Evolutionary conservation across 92 coral and sea anemone genomes (phyloP), one percentile per base, ranked within the genome.

Genomic region (Epizoanthus illoricatus): DNA sequence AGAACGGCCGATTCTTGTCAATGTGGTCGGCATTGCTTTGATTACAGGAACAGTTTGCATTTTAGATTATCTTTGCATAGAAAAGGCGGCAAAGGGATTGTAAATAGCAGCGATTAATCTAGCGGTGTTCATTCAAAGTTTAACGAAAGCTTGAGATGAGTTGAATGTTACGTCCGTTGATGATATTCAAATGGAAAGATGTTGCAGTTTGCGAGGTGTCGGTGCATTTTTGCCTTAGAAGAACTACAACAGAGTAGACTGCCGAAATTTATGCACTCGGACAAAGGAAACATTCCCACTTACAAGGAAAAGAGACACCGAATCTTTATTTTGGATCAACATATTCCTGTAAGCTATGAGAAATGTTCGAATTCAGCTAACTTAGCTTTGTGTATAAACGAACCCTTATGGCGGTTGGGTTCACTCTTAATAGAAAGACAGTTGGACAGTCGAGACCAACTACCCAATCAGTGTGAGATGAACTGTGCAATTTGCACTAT

Each of bases 401-500:
- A 18, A 13, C 11, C 52, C 45, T 43, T 39, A 41, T 66, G 36
- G 16, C 23, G 42, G 73, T 68, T 23, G 20, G 42, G 42, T 68
- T 68, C 39, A 68, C n/a, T 45, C 49, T 68, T 68, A 36, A 19
- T 2, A 43, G 60, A 13, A 19, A 20, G 43, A 18, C 55, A 16
- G 62, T 62, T 19, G 71, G 70, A 78, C 59, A 45, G 71, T 41
- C 65, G 71, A 24, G 20, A 62, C 49, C 59, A 39, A 70, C 67
- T 55, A 43, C 72, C 82, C 71, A 78, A 63, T 78, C 72, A 78
- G 67, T 28, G 54, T 28, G 68, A 75, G 42, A 23, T 41, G 58
- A 62, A 78, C 82, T 42, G 55, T 78, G 71, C 70, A 78, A 78
- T 78, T 78, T 78, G 82, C 82, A 63, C 82, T 63, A 19, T 75